Base-by-base conservation (phyloP, 2,888 invertebrate species). In the Dasypogon diadema region DNA sequence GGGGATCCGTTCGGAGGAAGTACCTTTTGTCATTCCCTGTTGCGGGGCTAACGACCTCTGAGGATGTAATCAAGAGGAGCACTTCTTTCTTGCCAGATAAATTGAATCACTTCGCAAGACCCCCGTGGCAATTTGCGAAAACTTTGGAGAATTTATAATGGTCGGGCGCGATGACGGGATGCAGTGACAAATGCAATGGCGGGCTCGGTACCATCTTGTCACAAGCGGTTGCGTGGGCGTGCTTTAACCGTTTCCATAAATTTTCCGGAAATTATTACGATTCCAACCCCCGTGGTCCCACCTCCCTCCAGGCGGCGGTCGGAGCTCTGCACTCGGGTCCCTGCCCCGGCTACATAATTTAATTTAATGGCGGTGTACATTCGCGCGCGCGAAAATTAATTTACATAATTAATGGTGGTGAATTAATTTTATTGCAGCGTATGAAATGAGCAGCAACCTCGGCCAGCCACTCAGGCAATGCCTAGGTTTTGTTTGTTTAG, bases 381-480 rank as follows among this genome's bases (percentile, higher is more conserved):
- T 73, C 73, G 72, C 72, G 75, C 75, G 75, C 77, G 77, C 76
- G 76, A 77, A 77, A 75, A 77, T 77, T 77, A 77, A 77, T 77
- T 77, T 74, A 65, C 75, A 74, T 77, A 74, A 77, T 77, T 77
- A 77, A 77, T 77, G 77, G 76, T 56, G 21, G 75, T 74, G 75
- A 77, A 77, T 77, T 77, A 77, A 76, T 77, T 76, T 77, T 76
- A 77, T 74, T 77, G 75, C 77, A 42, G 58, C 37, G 48, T 37
- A 37, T 12, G 34, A 37, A 70, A 60, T 58, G 77, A 51, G 54
- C 56, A 24, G 70, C 70, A 70, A 54, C 70, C 34, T 21, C 10
- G 34, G 54, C 2, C 34, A 0, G 2, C 54, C n/a, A 26, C 14
- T 56, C 56, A 26, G 56, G 26, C 14, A 5, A 10, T n/a, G 56